phyloP scores from a whole-genome alignment of 2,888 invertebrate genomes.

The Hirtodrosophila histrioides region DNA sequence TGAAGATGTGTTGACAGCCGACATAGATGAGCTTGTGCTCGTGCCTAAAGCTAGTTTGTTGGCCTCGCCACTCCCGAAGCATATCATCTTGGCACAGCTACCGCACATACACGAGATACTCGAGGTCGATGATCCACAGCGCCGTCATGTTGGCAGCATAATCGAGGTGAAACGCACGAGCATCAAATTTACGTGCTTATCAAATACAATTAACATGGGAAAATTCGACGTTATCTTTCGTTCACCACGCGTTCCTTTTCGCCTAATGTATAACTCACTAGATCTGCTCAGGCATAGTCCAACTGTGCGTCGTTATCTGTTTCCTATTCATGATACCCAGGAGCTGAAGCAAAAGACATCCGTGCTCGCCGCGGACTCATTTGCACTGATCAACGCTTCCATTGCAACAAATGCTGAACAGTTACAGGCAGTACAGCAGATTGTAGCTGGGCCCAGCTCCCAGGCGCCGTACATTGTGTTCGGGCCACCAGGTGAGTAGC shows the following conservation, averaged over 20 bases:
- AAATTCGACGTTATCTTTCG: conserved; percentile 1
- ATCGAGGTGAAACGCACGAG: neutral
- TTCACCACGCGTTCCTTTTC: neutral
- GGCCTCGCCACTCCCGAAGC: neutral
- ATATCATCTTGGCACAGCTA: conserved; percentile 3
- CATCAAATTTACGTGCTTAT: neutral
- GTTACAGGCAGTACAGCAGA: conserved; percentile 88
- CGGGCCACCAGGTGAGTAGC: conserved; percentile 91
- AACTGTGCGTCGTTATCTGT: neutral
- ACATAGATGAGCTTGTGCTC: neutral
- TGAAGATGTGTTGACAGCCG: neutral
- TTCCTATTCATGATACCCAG: conserved; percentile 21
- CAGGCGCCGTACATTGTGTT: conserved; percentile 92
- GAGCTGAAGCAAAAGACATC: neutral
- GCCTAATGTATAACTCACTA: conserved; percentile 7
- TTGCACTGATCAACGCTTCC: conserved; percentile 56
- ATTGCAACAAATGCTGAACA: conserved; percentile 87
- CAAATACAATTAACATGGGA: too few relatives aligned
- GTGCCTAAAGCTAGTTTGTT: neutral
- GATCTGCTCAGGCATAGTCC: neutral
- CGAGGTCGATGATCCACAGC: neutral
- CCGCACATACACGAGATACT: conserved; percentile 3
- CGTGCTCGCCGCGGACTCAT: too few relatives aligned
- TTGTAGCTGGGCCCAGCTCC: conserved; percentile 87
- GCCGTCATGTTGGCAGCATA: neutral